Evolutionary conservation across 1,140 invertebrate species (phyloP).

Genomic region (Drosophila leontia): DNA sequence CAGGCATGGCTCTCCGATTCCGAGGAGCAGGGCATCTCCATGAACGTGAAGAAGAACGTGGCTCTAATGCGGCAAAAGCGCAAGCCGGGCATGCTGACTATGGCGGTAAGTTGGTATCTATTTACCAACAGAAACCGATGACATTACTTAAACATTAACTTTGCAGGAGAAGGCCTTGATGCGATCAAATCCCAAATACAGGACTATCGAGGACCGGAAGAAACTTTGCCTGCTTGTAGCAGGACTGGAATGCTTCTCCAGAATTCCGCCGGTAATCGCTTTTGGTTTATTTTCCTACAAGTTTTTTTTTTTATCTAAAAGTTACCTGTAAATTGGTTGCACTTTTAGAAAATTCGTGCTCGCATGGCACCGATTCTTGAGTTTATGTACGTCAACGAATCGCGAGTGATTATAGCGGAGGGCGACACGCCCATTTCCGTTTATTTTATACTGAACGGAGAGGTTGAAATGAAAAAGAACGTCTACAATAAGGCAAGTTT

Average conservation of each 20-base stretch:
- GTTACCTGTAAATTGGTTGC: neutral
- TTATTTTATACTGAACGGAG: slow-evolving; percentile 73
- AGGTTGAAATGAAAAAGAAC: slow-evolving; percentile 61
- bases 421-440: slow-evolving; percentile 49
- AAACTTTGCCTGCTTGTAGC: slow-evolving; percentile 60
- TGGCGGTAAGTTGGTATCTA: slow-evolving; percentile 47
- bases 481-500: slow-evolving; percentile 46
- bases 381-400: slow-evolving; percentile 50
- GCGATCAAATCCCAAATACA: slow-evolving; percentile 29
- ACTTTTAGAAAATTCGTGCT: slow-evolving; percentile 66
- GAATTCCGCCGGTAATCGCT: slow-evolving; percentile 62
- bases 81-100: slow-evolving; percentile 69
- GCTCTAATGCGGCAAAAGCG: slow-evolving; percentile 67
- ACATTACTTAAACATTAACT: neutral
- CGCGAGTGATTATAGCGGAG: slow-evolving; percentile 64
- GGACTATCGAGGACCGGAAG: slow-evolving; percentile 63
- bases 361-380: slow-evolving; percentile 57
- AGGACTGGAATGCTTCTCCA: slow-evolving; percentile 54
- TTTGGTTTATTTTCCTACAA: neutral
- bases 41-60: slow-evolving; percentile 77
- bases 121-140: too few relatives aligned
- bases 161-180: slow-evolving; percentile 65
- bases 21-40: slow-evolving; percentile 59
- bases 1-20: slow-evolving; percentile 58
- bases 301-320: too few relatives aligned